Conservation (phyloP, 2,888 invertebrate genomes). For the Cephus nigrinus region DNA sequence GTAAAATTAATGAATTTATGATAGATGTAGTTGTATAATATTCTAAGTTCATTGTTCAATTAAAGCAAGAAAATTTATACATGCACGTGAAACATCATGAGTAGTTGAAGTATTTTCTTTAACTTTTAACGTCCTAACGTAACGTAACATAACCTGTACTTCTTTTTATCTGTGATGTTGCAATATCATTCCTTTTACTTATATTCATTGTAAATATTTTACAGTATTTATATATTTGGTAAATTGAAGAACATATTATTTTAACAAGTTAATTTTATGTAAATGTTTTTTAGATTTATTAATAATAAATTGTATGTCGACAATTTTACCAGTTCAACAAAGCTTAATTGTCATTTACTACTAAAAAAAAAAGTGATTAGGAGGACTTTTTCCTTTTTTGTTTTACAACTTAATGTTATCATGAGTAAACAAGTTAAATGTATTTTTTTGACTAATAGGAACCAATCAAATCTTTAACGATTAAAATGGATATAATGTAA, state of each 20-base stretch:
- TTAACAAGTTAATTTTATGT: not conserved
- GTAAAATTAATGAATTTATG: not conserved
- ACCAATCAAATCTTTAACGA: no score
- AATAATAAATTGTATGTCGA: not conserved
- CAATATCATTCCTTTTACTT: not conserved
- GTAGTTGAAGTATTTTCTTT: not conserved
- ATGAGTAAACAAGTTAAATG: no score
- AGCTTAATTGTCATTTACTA: no score
- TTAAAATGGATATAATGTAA: no score
- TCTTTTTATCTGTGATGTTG: not conserved
- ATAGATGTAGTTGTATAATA: not conserved
- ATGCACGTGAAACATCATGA: not conserved
- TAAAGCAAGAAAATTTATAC: not conserved
- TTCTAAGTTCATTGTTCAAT: not conserved
- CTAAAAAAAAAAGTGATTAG: no score
- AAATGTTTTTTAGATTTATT: not conserved
- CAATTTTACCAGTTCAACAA: not conserved
- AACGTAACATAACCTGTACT: not conserved
- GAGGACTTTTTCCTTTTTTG: no score
- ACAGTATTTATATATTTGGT: not conserved
- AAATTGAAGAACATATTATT: not conserved
- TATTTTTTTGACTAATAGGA: no score
- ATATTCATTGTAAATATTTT: not conserved
- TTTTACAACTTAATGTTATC: no score
- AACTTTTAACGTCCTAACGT: not conserved